Conservation (phyloP, 2,797 vertebrate genomes). For the Anas bernieri region DNA sequence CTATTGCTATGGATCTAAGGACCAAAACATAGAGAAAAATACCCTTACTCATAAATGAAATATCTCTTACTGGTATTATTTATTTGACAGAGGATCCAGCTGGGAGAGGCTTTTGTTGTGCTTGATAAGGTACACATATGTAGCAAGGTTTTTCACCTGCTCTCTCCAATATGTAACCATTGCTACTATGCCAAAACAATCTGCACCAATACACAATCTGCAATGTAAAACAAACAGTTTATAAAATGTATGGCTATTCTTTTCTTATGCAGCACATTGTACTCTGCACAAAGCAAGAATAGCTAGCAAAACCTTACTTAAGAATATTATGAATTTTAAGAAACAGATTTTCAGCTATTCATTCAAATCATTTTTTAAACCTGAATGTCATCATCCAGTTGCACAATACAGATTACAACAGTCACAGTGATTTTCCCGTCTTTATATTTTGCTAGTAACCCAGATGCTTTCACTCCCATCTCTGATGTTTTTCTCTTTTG, state of each 20-base stretch:
- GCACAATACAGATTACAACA: not conserved
- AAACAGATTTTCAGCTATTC: not conserved
- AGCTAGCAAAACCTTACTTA: not conserved
- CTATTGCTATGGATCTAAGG: not conserved
- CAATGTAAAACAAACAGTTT: not conserved
- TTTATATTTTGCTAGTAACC: not conserved
- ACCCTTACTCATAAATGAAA: not conserved
- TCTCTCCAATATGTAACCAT: not conserved
- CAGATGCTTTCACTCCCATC: not conserved
- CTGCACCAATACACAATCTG: fast-evolving
- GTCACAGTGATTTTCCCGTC: not conserved
- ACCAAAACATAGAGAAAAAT: not conserved
- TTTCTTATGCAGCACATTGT: not conserved
- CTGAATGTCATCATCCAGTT: not conserved
- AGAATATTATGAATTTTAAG: not conserved
- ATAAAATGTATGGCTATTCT: not conserved
- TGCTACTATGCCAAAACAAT: not conserved
- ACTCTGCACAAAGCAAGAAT: not conserved
- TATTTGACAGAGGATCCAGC: not conserved
- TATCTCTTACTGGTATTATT: not conserved
- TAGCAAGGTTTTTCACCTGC: not conserved
- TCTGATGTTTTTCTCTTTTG: not conserved
- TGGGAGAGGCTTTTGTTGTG: not conserved
- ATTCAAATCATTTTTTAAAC: not conserved
- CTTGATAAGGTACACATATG: not conserved